Conservation (phyloP, 2,888 invertebrate species). For the Linyphia triangularis region DNA sequence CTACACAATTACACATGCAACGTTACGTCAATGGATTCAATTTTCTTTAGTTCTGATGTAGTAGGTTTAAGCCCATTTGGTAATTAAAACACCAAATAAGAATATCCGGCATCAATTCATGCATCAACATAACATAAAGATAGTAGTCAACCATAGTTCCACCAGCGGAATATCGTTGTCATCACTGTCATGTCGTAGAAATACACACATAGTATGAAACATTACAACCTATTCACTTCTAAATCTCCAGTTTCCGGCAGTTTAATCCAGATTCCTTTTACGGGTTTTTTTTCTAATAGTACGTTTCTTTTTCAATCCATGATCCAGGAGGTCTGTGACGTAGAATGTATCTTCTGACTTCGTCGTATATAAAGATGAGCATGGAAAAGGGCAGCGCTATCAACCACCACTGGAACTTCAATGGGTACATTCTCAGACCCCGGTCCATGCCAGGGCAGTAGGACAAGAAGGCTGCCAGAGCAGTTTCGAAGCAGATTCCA, state of each 20-base stretch:
- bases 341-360: slow-evolving; percentile 96
- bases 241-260: background rate
- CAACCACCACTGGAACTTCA: slow-evolving; percentile 89
- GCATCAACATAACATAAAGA: too few species aligned
- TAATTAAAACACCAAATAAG: too few species aligned
- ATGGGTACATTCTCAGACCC: slow-evolving; percentile 79
- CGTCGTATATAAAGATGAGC: slow-evolving; percentile 99
- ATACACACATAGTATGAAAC: too few species aligned
- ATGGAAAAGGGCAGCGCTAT: slow-evolving; percentile 98
- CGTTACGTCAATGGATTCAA: too few species aligned
- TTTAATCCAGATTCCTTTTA: background rate
- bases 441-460: slow-evolving; percentile 82
- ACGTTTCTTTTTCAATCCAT: slow-evolving; percentile 99
- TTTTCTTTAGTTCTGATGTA: too few species aligned
- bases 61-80: too few species aligned
- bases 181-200: too few species aligned
- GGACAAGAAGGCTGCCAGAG: slow-evolving; percentile 81
- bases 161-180: too few species aligned
- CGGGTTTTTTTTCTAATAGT: slow-evolving; percentile 83
- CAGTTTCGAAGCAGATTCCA: slow-evolving; percentile 81
- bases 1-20: too few species aligned
- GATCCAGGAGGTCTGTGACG: slow-evolving; percentile 98
- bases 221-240: too few species aligned
- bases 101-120: too few species aligned
- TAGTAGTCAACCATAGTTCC: too few species aligned